Percentiles rank a stretch among this genome's conserved stretches.
phyloP scores from a whole-genome alignment of 2,797 vertebrate species.

The Alosa sapidissima region DNA sequence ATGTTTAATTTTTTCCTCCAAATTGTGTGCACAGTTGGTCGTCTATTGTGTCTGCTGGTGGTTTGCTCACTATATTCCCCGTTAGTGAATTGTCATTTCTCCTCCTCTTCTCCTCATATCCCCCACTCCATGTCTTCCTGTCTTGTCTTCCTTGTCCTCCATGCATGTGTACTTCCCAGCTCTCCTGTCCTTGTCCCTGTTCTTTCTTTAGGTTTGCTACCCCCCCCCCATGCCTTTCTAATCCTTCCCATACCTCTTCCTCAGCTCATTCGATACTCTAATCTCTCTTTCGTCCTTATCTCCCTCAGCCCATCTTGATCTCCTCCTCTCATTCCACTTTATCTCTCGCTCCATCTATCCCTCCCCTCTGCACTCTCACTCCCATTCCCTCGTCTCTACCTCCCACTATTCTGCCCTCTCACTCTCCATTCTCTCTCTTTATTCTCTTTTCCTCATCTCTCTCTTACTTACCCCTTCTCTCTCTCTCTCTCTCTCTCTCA shows the following conservation, averaged over 20 bases:
- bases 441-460: not conserved
- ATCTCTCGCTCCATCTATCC: not conserved
- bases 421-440: not conserved
- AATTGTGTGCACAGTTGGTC: not conserved
- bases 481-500: not conserved
- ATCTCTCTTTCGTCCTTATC: not conserved
- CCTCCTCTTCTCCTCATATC: not conserved
- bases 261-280: conserved; percentile 7
- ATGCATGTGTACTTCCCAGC: not conserved
- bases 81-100: not conserved
- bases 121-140: not conserved
- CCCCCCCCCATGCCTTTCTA: not conserved
- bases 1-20: not conserved
- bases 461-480: not conserved
- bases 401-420: not conserved
- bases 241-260: not conserved
- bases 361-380: not conserved
- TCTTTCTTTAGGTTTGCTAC: not conserved
- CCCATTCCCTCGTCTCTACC: not conserved
- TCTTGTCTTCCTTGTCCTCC: not conserved
- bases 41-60: not conserved
- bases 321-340: conserved; percentile 13
- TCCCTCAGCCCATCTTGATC: not conserved
- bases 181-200: not conserved
- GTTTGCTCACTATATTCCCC: not conserved